A percentile compares a stretch with the other conserved stretches of the same genome.
Conservation (phyloP, 2,797 vertebrate species). For the Halcyon smyrnensis region DNA sequence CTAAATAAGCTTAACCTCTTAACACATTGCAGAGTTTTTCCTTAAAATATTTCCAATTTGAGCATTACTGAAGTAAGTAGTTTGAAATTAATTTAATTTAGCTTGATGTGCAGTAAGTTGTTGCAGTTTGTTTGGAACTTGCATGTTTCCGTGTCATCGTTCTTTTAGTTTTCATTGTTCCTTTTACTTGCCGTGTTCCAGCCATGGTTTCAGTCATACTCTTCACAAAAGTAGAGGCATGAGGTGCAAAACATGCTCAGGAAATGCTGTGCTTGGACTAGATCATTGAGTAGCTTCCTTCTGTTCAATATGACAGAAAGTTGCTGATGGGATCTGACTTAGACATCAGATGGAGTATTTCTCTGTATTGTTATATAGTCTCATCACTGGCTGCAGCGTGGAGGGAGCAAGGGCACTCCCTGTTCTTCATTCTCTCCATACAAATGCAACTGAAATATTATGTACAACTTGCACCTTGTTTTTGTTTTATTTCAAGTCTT, state of each 20-base stretch:
- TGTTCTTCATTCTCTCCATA: neutral
- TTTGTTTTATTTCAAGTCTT: neutral
- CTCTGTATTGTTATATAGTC: neutral
- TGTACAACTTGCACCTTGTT: neutral
- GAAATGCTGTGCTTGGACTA: neutral
- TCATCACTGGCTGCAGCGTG: neutral
- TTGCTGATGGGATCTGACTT: neutral
- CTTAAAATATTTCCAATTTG: neutral
- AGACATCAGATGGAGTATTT: neutral
- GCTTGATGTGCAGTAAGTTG: neutral
- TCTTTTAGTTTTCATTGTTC: neutral
- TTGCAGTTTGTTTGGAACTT: neutral
- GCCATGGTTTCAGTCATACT: neutral
- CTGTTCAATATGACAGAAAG: neutral
- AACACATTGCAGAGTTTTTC: neutral
- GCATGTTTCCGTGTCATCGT: accelerated
- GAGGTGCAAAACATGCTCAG: neutral
- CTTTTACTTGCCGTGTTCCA: neutral
- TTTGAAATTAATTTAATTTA: neutral
- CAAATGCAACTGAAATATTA: neutral
- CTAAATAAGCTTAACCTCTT: neutral
- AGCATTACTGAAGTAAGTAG: neutral
- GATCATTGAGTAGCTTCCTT: neutral
- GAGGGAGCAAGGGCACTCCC: neutral
- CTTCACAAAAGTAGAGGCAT: neutral